Evolutionary conservation across 2,113 vertebrate genomes (phyloP).

Genomic region (Nansenia antarctica): DNA sequence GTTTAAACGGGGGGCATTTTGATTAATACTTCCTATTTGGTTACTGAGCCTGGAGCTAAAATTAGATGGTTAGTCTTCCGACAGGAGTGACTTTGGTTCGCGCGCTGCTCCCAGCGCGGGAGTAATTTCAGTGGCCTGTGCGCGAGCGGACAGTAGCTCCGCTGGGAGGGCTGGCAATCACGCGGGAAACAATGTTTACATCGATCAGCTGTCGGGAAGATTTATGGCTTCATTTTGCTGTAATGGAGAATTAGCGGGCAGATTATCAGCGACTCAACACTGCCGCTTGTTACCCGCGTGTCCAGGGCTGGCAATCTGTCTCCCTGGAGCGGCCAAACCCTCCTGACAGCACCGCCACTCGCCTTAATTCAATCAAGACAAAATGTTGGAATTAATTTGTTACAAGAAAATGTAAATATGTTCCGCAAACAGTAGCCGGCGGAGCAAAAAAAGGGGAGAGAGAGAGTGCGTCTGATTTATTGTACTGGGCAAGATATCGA

Average conservation of each 20-base stretch:
- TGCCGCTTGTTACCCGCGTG: conserved; percentile 99
- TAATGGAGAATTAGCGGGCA: conserved; percentile 99
- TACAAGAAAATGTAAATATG: conserved; percentile 99
- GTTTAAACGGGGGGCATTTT: conserved; percentile 76
- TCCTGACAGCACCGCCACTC: conserved; percentile 99
- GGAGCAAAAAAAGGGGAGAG: conserved; percentile 68
- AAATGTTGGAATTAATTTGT: conserved; percentile 99
- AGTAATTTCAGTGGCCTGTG: conserved; percentile 97
- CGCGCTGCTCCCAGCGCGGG: conserved; percentile 72
- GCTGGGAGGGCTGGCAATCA: conserved; percentile 99
- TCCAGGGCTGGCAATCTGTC: conserved; percentile 99
- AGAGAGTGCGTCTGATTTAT: conserved; percentile 94
- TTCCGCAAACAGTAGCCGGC: conserved; percentile 95
- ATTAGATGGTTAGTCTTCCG: conserved; percentile 90
- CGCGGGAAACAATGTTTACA: conserved; percentile 99
- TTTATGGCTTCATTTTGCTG: conserved; percentile 99
- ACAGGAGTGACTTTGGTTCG: conserved; percentile 76
- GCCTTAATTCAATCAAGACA: conserved; percentile 99
- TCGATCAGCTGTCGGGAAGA: conserved; percentile 99
- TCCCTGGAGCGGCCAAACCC: conserved; percentile 97
- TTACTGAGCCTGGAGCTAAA: conserved; percentile 80
- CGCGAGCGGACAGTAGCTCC: conserved; percentile 98
- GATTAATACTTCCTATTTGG: conserved; percentile 82
- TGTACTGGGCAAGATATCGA: conserved; percentile 97
- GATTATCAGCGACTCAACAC: conserved; percentile 99